phyloP scores from a whole-genome alignment of 2,113 vertebrate species.

The Protobothrops flavoviridis region DNA sequence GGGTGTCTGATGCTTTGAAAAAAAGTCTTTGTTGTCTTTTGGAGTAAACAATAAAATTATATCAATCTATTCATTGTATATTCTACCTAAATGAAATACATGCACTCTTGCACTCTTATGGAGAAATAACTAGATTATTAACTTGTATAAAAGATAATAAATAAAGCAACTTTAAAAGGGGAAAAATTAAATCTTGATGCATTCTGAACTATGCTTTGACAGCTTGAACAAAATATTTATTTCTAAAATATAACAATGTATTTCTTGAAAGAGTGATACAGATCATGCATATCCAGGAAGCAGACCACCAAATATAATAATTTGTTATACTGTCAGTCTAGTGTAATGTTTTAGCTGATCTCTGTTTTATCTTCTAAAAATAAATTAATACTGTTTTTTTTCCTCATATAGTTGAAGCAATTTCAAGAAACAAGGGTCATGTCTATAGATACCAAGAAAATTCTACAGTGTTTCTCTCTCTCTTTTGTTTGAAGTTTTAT shows the following conservation, averaged over 20 bases:
- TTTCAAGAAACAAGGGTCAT: slow-evolving; percentile 28
- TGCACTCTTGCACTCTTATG: not conserved
- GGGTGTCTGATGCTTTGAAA: not conserved
- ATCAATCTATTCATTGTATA: not conserved
- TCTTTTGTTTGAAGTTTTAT: not conserved
- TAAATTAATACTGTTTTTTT: slow-evolving; percentile 35
- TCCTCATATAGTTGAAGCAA: not conserved
- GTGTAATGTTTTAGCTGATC: slow-evolving; percentile 18
- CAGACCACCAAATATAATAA: slow-evolving; percentile 22
- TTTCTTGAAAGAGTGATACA: slow-evolving; percentile 21
- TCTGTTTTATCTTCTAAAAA: slow-evolving; percentile 34
- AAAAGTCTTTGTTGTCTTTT: not conserved
- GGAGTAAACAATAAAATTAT: not conserved
- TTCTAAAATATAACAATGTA: slow-evolving; percentile 49
- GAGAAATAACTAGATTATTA: slow-evolving; percentile 6
- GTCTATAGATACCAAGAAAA: slow-evolving; percentile 17
- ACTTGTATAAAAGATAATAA: not conserved
- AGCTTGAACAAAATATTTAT: slow-evolving; percentile 52
- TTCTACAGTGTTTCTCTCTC: not conserved
- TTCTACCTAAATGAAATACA: not conserved
- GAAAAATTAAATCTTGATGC: slow-evolving; percentile 47
- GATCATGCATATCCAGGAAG: slow-evolving; percentile 7
- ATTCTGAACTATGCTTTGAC: slow-evolving; percentile 56
- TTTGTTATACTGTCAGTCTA: slow-evolving; percentile 21
- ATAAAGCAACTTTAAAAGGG: not conserved